Evolutionary conservation across 2,888 invertebrate species (phyloP).

Genomic region (Dermolepida albohirtum): DNA sequence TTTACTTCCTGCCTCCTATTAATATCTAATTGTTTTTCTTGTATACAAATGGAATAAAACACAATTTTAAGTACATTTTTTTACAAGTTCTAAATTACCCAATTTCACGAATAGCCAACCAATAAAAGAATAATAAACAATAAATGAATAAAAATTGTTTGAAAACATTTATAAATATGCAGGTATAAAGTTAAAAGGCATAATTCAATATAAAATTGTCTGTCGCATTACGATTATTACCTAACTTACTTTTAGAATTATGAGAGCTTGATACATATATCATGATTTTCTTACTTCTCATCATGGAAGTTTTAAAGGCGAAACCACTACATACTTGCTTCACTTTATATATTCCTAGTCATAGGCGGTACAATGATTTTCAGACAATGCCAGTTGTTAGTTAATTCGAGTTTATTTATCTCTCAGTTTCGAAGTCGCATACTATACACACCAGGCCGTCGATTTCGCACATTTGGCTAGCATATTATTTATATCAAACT

Average conservation of each 20-base stretch:
- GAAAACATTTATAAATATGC: no score
- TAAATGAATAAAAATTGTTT: no score
- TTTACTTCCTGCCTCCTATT: no score
- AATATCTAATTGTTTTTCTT: no score
- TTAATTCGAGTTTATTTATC: not conserved
- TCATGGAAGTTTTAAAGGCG: not conserved
- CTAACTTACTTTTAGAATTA: not conserved
- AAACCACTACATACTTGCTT: not conserved
- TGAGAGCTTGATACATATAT: constrained; percentile 20
- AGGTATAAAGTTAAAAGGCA: no score
- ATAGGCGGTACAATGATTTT: constrained; percentile 31
- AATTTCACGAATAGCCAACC: no score
- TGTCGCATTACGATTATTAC: no score
- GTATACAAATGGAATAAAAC: no score
- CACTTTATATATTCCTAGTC: constrained; percentile 13
- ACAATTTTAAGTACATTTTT: no score
- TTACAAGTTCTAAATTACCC: no score
- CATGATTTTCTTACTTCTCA: constrained; percentile 26
- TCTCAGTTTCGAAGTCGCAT: not conserved
- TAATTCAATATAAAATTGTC: no score
- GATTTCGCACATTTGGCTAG: not conserved
- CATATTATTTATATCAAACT: not conserved
- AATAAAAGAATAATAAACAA: no score
- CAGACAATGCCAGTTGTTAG: constrained; percentile 23
- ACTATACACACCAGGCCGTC: not conserved